These are phyloP conservation scores for Hucho hucho DNA, from an alignment of 2,113 vertebrate species.

Conservation along the genomic window DNA sequence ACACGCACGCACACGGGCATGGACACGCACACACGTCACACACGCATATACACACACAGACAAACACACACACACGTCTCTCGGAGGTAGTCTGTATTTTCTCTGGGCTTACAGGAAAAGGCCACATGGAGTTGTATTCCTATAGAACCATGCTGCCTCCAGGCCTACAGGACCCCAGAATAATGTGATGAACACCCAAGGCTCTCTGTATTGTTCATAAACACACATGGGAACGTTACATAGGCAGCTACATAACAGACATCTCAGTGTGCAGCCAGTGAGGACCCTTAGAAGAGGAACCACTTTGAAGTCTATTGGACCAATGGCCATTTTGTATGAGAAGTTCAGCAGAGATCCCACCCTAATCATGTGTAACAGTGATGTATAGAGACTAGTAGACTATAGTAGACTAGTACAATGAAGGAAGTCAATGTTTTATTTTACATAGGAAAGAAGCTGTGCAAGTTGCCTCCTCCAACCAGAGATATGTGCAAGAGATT, in stretches of 20 bases:
- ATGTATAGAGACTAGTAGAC: too few relatives aligned
- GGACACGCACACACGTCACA: background rate
- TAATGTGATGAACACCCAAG: background rate
- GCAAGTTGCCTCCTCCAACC: too few relatives aligned
- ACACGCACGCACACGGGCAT: conserved; percentile 47
- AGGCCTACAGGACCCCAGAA: background rate
- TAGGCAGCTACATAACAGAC: background rate
- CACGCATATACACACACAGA: background rate
- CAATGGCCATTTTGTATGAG: background rate
- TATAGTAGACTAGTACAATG: too few relatives aligned
- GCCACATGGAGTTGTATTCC: background rate
- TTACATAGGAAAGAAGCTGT: too few relatives aligned
- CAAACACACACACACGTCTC: background rate
- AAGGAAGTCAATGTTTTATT: too few relatives aligned
- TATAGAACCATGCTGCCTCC: too few relatives aligned
- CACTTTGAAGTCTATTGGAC: background rate
- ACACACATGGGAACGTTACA: background rate
- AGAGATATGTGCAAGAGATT: too few relatives aligned
- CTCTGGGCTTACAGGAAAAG: too few relatives aligned
- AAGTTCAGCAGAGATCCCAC: background rate
- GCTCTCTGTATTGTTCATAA: background rate
- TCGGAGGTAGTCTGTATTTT: too few relatives aligned
- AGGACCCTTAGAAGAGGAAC: background rate
- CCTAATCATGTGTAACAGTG: background rate
- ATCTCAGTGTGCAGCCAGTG: background rate